phyloP scores from a whole-genome alignment of 2,113 vertebrate genomes.

The Plestiodon gilberti region DNA sequence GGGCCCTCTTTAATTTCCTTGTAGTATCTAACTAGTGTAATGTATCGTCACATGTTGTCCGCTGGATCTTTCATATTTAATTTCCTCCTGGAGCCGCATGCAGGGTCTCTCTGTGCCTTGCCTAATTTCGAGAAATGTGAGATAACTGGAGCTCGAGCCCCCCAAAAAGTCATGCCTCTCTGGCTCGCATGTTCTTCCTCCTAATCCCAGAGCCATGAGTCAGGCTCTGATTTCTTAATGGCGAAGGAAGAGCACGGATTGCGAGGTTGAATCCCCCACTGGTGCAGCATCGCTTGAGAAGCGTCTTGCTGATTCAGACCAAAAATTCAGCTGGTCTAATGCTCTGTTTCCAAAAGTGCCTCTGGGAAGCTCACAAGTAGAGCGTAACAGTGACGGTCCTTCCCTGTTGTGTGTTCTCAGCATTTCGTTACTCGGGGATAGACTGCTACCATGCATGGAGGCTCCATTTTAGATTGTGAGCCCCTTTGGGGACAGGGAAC shows the following conservation, averaged over 20 bases:
- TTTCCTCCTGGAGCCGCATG: neutral
- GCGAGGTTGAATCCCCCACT: neutral
- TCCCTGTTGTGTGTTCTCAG: neutral
- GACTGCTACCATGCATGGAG: neutral
- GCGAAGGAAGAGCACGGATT: neutral
- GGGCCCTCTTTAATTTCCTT: slow-evolving; percentile 16
- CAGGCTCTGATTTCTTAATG: neutral
- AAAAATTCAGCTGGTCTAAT: too few relatives aligned
- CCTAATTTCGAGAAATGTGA: neutral
- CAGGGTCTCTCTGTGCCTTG: neutral
- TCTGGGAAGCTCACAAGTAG: neutral
- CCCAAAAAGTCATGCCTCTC: neutral
- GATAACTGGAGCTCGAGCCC: neutral
- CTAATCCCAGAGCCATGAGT: neutral
- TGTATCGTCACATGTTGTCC: neutral
- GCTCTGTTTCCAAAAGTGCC: neutral
- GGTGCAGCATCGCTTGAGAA: neutral
- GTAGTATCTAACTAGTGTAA: slow-evolving; percentile 23
- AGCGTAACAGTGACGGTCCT: neutral
- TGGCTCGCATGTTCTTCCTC: neutral
- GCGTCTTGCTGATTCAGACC: too few relatives aligned
- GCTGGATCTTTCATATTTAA: neutral
- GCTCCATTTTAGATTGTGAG: neutral
- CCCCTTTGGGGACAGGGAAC: too few relatives aligned
- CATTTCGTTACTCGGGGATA: neutral